These are phyloP conservation scores for Sebastolobus altivelis DNA, from an alignment of 2,797 vertebrate species.

Conservation along the genomic window DNA sequence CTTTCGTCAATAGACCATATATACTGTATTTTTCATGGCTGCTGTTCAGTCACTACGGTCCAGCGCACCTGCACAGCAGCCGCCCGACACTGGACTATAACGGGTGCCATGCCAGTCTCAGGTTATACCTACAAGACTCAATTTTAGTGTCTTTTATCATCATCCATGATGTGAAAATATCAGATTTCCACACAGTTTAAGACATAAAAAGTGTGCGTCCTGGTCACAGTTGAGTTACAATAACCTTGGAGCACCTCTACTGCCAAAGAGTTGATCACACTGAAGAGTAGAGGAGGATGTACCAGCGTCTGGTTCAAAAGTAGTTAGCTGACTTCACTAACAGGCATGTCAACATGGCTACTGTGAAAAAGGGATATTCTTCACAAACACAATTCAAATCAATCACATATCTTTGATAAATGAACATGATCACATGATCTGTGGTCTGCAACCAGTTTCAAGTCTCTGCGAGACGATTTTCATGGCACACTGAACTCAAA, in stretches of 20 bases:
- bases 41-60: background rate
- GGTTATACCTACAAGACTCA: background rate
- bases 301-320: too few relatives aligned
- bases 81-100: too few relatives aligned
- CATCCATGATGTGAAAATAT: background rate
- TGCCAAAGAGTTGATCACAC: background rate
- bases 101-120: background rate
- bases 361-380: too few relatives aligned
- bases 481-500: too few relatives aligned
- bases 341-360: too few relatives aligned
- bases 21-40: background rate
- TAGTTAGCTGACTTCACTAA: too few relatives aligned
- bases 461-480: too few relatives aligned
- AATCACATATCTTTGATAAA: too few relatives aligned
- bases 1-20: background rate
- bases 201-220: background rate
- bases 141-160: background rate
- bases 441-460: too few relatives aligned
- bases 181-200: background rate
- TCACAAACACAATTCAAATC: too few relatives aligned
- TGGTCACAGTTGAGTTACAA: too few relatives aligned
- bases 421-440: too few relatives aligned
- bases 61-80: background rate
- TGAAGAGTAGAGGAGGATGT: background rate
- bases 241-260: background rate